Conservation (phyloP, 2,888 invertebrate species). For the Siphonodentalium dalli region DNA sequence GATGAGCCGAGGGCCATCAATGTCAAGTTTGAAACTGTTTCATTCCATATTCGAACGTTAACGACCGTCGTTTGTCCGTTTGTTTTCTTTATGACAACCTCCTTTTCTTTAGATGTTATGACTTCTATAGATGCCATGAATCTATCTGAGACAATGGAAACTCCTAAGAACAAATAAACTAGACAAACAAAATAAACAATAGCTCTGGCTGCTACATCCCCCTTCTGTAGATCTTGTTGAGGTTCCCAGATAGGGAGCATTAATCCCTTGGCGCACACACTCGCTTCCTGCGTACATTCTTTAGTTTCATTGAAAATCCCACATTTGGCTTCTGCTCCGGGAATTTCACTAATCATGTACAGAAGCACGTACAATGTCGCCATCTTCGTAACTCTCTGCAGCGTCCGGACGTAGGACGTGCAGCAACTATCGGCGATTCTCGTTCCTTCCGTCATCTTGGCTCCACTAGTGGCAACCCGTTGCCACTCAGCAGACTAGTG, state of each 20-base stretch:
- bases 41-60: slow-evolving; percentile 97
- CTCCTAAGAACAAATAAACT: slow-evolving; percentile 96
- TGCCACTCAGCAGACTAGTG: no score
- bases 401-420: no score
- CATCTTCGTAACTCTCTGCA: no score
- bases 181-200: slow-evolving; percentile 87
- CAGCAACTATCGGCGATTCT: no score
- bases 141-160: slow-evolving; percentile 97
- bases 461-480: no score
- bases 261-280: slow-evolving; percentile 81
- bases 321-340: no score
- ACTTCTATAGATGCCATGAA: slow-evolving; percentile 99
- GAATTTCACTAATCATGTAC: no score
- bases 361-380: no score
- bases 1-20: slow-evolving; percentile 98
- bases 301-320: no score
- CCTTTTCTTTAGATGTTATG: slow-evolving; percentile 96
- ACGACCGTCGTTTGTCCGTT: slow-evolving; percentile 88
- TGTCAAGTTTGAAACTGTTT: slow-evolving; percentile 97
- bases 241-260: slow-evolving; percentile 89
- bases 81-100: slow-evolving; percentile 87
- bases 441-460: no score
- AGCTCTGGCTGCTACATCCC: slow-evolving; percentile 85
- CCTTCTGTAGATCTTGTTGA: slow-evolving; percentile 68
- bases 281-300: slow-evolving; percentile 33